A percentile compares a stretch with the other conserved stretches of the same genome.
phyloP scores from a whole-genome alignment of 2,888 invertebrate genomes.

The Tachystola acroxantha region DNA sequence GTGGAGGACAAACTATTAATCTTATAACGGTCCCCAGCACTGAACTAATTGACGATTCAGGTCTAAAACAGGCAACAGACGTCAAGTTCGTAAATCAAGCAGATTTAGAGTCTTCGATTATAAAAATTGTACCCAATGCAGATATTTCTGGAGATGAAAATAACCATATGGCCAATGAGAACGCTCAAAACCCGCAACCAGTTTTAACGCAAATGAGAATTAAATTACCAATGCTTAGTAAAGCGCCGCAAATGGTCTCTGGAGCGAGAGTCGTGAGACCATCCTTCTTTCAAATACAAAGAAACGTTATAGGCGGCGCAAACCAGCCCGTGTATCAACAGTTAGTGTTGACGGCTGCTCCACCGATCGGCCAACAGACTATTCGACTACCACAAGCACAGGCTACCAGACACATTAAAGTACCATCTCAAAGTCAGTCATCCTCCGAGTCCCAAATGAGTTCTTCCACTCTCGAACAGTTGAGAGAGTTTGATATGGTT shows the following conservation, averaged over 20 bases:
- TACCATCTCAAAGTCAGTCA: constrained; percentile 47
- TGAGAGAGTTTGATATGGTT: constrained; percentile 89
- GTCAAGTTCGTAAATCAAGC: constrained; percentile 37
- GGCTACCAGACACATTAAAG: constrained; percentile 41
- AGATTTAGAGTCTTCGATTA: constrained; percentile 63
- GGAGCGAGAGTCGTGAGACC: constrained; percentile 77
- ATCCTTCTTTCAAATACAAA: constrained; percentile 79
- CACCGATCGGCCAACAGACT: constrained; percentile 62
- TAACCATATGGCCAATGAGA: constrained; percentile 39
- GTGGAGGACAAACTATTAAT: constrained; percentile 78
- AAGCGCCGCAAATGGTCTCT: constrained; percentile 74
- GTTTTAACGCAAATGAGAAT: constrained; percentile 76
- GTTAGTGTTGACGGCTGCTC: constrained; percentile 67
- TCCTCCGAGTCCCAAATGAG: constrained; percentile 81
- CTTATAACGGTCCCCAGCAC: constrained; percentile 74
- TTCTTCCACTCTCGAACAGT: constrained; percentile 86
- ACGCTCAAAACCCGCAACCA: constrained; percentile 42
- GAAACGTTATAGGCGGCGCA: constrained; percentile 78
- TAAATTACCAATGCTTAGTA: constrained; percentile 71
- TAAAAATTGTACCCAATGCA: constrained; percentile 62
- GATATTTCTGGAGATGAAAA: constrained; percentile 48
- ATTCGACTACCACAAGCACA: constrained; percentile 58
- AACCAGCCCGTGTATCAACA: constrained; percentile 75
- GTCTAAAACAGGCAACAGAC: constrained; percentile 54
- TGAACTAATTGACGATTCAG: constrained; percentile 58